These are phyloP conservation scores for Drosophila anceps DNA, from an alignment of 2,888 invertebrate species.

Conservation along the genomic window DNA sequence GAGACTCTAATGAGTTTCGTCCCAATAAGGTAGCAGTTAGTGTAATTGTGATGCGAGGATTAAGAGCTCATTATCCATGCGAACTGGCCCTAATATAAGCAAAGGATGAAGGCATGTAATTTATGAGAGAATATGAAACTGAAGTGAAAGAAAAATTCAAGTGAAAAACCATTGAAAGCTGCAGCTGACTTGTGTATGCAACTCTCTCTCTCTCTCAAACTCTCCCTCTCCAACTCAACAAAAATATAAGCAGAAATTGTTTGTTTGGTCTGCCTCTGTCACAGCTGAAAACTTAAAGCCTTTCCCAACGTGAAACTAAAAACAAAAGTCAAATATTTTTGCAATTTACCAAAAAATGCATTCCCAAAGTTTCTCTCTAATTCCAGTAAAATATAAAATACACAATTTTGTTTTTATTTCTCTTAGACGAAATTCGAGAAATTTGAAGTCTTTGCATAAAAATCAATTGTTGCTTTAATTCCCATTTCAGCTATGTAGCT, in stretches of 20 bases:
- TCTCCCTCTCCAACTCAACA: background rate
- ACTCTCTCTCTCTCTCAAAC: background rate
- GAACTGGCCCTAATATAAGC: conserved; percentile 27
- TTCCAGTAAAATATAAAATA: background rate
- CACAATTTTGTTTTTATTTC: background rate
- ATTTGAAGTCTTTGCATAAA: background rate
- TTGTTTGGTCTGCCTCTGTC: background rate
- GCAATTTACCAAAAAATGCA: background rate
- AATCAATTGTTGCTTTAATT: conserved; percentile 27
- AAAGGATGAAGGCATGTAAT: conserved; percentile 16
- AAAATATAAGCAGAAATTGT: background rate
- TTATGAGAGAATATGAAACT: background rate
- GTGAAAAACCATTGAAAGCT: background rate
- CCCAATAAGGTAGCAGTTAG: conserved; percentile 22
- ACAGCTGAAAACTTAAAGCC: background rate
- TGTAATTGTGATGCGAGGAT: conserved; percentile 45
- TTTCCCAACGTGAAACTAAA: background rate
- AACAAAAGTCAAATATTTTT: background rate
- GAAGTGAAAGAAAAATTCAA: background rate
- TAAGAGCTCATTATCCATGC: conserved; percentile 47
- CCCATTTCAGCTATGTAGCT: conserved; percentile 16
- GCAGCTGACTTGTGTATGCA: background rate
- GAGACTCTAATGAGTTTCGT: conserved; percentile 47
- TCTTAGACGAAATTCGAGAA: background rate
- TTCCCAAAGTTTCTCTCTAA: background rate